Evolutionary conservation across 2,113 vertebrate species (phyloP).

Genomic region (Pavo muticus): DNA sequence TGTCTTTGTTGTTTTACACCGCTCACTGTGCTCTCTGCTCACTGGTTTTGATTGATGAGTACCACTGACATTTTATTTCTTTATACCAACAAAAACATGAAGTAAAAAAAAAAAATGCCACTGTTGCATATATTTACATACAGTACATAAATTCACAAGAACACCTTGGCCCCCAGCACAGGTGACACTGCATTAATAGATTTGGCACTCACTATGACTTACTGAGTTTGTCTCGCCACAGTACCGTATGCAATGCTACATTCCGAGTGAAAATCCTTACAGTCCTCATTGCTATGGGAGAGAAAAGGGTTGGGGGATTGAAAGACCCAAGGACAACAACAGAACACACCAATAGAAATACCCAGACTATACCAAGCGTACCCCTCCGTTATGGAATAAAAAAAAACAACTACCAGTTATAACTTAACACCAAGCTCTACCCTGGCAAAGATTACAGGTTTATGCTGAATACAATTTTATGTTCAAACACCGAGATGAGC

Average conservation of each 20-base stretch:
- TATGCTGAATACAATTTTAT: conserved; percentile 92
- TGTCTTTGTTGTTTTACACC: neutral
- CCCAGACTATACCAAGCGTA: conserved; percentile 13
- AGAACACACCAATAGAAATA: conserved; percentile 7
- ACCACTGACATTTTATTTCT: neutral
- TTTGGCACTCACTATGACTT: conserved; percentile 28
- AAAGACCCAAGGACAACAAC: neutral
- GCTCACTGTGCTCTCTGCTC: neutral
- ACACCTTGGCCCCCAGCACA: neutral
- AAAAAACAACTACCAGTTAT: neutral
- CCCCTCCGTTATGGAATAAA: neutral
- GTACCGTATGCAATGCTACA: conserved; percentile 25
- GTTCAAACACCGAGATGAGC: conserved; percentile 94
- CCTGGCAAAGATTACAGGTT: conserved; percentile 78
- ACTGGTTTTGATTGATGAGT: neutral
- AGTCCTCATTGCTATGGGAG: neutral
- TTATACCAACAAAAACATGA: neutral
- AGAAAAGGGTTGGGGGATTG: neutral
- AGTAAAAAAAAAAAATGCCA: conserved; percentile 21
- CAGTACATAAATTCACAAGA: conserved; percentile 28
- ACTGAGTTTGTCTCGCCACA: neutral
- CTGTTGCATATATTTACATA: neutral
- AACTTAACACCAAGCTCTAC: conserved; percentile 30
- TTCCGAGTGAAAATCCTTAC: neutral
- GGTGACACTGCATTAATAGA: neutral